These are phyloP conservation scores for Martes flavigula DNA, from an alignment of 2,797 vertebrate genomes.

Conservation along the genomic window DNA sequence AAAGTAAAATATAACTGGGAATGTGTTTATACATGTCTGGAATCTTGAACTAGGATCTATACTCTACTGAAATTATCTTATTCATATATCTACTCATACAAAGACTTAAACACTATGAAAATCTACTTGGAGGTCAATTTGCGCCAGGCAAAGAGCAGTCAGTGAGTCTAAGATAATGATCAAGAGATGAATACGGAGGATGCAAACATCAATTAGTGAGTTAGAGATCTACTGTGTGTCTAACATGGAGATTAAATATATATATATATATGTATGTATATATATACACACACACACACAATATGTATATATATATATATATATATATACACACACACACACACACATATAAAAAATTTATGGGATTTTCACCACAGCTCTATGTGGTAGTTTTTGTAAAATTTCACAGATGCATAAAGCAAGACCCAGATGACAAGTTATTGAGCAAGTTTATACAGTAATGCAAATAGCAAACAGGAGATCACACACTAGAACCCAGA, in stretches of 20 bases:
- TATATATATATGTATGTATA: too few relatives aligned
- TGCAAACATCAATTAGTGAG: background rate
- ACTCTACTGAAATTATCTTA: conserved; percentile 20
- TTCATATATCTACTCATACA: background rate
- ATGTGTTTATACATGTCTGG: background rate
- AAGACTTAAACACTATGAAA: conserved; percentile 4
- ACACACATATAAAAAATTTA: background rate
- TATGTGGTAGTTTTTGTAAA: background rate
- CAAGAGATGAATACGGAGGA: background rate
- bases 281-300: too few relatives aligned
- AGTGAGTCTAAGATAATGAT: background rate
- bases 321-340: too few relatives aligned
- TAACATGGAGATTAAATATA: background rate
- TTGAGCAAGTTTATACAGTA: background rate
- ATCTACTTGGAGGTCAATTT: background rate
- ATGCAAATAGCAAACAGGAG: background rate
- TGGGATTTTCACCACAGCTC: background rate
- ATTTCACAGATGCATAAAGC: background rate
- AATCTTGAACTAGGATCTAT: background rate
- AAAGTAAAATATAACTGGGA: background rate
- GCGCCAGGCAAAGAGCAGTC: background rate
- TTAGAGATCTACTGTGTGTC: background rate
- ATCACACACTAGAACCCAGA: background rate
- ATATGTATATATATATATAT: too few relatives aligned
- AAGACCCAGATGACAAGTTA: background rate